Percentiles rank a stretch among this genome's conserved stretches.
These are phyloP conservation scores for Saxicola maurus DNA, from an alignment of 2,797 vertebrate species.

Conservation along the genomic window DNA sequence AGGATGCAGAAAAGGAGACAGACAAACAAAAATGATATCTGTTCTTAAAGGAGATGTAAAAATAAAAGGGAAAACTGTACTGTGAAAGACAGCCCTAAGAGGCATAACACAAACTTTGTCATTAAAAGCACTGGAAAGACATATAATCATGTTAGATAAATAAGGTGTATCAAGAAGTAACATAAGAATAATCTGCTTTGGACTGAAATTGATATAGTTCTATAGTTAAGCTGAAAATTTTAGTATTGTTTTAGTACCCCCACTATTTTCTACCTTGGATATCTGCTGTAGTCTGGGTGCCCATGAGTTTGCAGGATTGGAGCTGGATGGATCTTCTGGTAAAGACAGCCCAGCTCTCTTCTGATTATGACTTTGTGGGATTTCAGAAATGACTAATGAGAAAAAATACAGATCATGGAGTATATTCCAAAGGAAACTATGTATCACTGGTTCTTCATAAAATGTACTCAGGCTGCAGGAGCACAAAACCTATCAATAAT, in stretches of 20 bases:
- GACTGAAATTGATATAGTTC: not conserved
- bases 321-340: not conserved
- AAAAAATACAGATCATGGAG: not conserved
- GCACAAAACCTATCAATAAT: slow-evolving; percentile 34
- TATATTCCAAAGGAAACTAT: not conserved
- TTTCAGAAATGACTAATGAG: not conserved
- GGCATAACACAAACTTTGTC: not conserved
- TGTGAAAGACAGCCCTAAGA: not conserved
- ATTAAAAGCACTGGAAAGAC: not conserved
- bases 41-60: not conserved
- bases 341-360: not conserved
- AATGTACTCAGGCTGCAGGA: not conserved
- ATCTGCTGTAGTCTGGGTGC: not conserved
- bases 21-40: not conserved
- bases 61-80: not conserved
- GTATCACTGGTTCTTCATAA: not conserved
- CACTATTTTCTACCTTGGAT: not conserved
- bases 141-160: not conserved
- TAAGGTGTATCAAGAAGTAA: not conserved
- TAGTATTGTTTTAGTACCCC: not conserved
- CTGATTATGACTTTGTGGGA: not conserved
- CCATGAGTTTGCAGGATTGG: not conserved
- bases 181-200: not conserved
- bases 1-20: not conserved
- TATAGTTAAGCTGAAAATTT: not conserved